phyloP scores from a whole-genome alignment of 2,888 invertebrate species.

The Archips xylosteana region DNA sequence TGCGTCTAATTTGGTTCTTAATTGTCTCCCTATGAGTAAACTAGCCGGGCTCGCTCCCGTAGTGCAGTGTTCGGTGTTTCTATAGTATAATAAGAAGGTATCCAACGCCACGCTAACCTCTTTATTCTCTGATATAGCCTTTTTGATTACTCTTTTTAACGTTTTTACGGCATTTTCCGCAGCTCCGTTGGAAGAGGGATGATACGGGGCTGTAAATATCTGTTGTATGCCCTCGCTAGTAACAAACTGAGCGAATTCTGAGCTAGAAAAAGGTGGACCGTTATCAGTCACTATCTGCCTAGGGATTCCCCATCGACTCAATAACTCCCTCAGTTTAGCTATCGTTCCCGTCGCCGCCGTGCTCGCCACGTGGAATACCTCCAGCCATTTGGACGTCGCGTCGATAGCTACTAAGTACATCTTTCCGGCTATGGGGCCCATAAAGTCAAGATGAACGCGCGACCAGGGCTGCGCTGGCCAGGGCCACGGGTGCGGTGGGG shows the following conservation, averaged over 20 bases:
- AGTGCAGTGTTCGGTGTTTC: neutral
- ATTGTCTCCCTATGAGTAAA: neutral
- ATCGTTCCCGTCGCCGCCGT: constrained; percentile 14
- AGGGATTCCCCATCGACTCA: constrained; percentile 7
- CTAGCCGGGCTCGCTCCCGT: neutral
- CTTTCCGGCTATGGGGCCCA: constrained; percentile 27
- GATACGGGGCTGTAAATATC: constrained; percentile 1
- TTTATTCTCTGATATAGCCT: neutral
- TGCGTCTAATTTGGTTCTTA: neutral
- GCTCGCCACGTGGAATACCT: constrained; percentile 9
- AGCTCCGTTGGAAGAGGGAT: constrained; percentile 16
- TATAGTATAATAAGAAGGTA: neutral
- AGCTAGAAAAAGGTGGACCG: constrained; percentile 16
- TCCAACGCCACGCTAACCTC: neutral
- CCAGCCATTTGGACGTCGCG: constrained; percentile 34
- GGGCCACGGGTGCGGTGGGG: constrained; percentile 25
- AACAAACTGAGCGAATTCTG: neutral
- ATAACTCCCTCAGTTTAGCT: constrained; percentile 8
- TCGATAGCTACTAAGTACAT: constrained; percentile 31
- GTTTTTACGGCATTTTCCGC: constrained; percentile 8
- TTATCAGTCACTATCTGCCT: constrained; percentile 15
- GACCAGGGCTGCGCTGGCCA: constrained; percentile 33
- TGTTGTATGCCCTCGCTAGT: neutral
- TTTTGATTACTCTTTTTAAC: neutral
- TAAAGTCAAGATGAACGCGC: constrained; percentile 32